A percentile compares a stretch with the other conserved stretches of the same genome.
phyloP scores from a whole-genome alignment of 2,113 vertebrate species.

The Tetrax tetrax region DNA sequence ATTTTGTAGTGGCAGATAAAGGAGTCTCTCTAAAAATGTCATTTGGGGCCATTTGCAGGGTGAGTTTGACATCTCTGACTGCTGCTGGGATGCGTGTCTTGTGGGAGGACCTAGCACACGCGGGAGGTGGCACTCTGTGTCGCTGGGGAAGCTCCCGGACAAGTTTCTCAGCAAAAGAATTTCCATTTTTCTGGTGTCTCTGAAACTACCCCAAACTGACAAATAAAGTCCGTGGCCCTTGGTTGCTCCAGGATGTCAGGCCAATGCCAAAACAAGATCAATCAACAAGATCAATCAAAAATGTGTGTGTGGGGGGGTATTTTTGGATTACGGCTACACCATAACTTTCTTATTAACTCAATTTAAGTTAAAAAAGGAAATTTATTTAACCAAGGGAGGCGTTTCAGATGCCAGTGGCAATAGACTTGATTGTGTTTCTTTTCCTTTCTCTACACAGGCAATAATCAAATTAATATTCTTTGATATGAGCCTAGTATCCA shows the following conservation, averaged over 20 bases:
- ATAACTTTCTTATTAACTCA: constrained; percentile 14
- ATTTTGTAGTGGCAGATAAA: constrained; percentile 56
- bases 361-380: constrained; percentile 34
- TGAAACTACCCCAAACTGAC: background rate
- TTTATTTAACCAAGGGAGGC: background rate
- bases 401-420: background rate
- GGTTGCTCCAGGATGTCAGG: background rate
- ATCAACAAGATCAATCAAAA: background rate
- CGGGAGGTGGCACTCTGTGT: background rate
- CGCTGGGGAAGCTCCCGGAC: background rate
- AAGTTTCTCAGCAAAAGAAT: background rate
- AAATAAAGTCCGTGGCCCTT: background rate
- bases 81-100: background rate
- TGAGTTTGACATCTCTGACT: constrained; percentile 17
- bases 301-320: background rate
- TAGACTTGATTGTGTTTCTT: background rate
- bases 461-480: constrained; percentile 43
- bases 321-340: background rate
- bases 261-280: background rate
- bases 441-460: background rate
- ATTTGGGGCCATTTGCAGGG: constrained; percentile 28
- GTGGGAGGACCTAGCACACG: background rate
- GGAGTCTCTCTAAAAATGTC: constrained; percentile 42
- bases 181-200: background rate
- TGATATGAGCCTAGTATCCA: constrained; percentile 21